Percentiles rank a stretch among this genome's conserved stretches.
These are phyloP conservation scores for Eunapius fragilis DNA, from an alignment of 37 sponge, comb jelly and placozoan species.

Conservation along the genomic window DNA sequence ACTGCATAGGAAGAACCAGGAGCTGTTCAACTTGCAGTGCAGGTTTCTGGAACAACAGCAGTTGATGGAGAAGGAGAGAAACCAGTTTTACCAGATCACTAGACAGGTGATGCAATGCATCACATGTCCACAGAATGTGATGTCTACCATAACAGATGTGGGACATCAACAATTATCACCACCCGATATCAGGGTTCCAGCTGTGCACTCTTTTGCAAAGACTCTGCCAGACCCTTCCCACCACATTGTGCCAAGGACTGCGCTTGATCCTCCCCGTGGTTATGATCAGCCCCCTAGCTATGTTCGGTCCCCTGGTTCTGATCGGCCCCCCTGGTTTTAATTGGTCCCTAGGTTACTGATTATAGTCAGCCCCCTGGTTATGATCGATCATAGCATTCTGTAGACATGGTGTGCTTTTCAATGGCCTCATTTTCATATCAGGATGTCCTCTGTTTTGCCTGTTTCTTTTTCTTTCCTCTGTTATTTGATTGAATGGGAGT, in stretches of 20 bases:
- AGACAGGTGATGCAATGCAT: constrained; percentile 52
- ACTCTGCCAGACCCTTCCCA: neutral
- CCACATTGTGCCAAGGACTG: neutral
- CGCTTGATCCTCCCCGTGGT: too few species aligned
- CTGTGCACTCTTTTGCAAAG: neutral
- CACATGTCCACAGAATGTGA: neutral
- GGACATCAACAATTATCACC: neutral
- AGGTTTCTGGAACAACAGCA: constrained; percentile 59
- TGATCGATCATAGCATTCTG: too few species aligned
- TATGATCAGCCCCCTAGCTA: too few species aligned
- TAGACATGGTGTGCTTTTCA: too few species aligned
- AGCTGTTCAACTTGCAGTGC: constrained; percentile 54
- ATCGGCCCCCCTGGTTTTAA: too few species aligned
- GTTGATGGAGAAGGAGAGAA: constrained; percentile 56
- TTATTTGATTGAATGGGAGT: too few species aligned
- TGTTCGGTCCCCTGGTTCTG: too few species aligned
- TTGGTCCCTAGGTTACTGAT: too few species aligned
- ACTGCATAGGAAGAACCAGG: constrained; percentile 53
- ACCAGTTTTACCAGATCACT: constrained; percentile 41
- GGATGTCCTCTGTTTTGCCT: too few species aligned
- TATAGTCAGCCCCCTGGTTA: too few species aligned
- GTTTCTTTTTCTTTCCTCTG: too few species aligned
- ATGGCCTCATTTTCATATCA: too few species aligned
- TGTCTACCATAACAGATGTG: neutral
- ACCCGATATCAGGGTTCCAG: neutral